Evolutionary conservation across 2,113 vertebrate genomes (phyloP).

Genomic region (Atractosteus spatula): DNA sequence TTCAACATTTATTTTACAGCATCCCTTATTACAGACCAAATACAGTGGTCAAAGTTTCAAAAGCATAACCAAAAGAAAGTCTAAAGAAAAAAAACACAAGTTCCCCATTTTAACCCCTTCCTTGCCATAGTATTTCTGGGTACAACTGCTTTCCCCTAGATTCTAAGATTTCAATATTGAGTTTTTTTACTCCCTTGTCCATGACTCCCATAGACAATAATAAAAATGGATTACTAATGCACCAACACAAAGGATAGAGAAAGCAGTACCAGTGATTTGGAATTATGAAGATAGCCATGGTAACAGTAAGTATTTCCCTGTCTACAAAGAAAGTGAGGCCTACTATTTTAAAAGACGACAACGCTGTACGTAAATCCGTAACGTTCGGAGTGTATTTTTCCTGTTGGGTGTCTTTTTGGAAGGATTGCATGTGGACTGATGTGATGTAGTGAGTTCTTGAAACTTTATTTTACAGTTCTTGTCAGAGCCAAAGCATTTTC

Average conservation of each 20-base stretch:
- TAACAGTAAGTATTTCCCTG: slow-evolving; percentile 65
- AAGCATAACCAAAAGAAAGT: slow-evolving; percentile 64
- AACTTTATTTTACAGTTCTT: too few species aligned
- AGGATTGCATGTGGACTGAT: slow-evolving; percentile 15
- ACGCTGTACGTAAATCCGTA: too few species aligned
- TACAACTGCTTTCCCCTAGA: slow-evolving; percentile 13
- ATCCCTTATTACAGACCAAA: slow-evolving; percentile 39
- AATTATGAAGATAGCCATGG: slow-evolving; percentile 51
- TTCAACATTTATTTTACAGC: slow-evolving; percentile 31
- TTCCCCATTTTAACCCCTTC: slow-evolving; percentile 41
- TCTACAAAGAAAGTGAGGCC: background rate
- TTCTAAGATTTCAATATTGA: background rate
- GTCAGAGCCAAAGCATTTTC: too few species aligned
- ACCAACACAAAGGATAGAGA: slow-evolving; percentile 19
- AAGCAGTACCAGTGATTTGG: slow-evolving; percentile 36
- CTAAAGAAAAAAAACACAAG: slow-evolving; percentile 53
- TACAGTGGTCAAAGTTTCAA: slow-evolving; percentile 62
- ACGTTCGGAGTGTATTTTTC: background rate
- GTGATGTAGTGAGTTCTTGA: too few species aligned
- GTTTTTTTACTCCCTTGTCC: slow-evolving; percentile 5
- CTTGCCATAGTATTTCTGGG: slow-evolving; percentile 36
- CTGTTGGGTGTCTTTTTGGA: background rate
- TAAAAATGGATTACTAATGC: background rate
- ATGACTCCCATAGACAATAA: slow-evolving; percentile 20
- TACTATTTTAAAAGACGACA: too few species aligned